Evolutionary conservation across 2,797 vertebrate species (phyloP).

Genomic region (Taeniopygia guttata): DNA sequence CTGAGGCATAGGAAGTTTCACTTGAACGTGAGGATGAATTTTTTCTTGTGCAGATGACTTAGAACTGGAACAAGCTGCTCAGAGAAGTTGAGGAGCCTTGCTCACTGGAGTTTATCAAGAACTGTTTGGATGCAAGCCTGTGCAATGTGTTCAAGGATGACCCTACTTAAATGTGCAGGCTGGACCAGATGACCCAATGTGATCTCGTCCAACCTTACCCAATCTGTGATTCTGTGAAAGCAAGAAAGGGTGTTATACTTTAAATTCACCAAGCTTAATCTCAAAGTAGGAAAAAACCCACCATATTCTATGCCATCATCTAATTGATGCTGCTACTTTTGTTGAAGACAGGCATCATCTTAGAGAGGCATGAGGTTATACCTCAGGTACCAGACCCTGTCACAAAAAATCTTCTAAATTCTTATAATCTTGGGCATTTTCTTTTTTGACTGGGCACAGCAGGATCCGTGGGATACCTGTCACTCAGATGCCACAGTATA

Average conservation of each 20-base stretch:
- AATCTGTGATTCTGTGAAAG: not conserved
- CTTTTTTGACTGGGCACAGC: not conserved
- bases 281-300: not conserved
- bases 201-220: not conserved
- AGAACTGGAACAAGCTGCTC: not conserved
- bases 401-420: not conserved
- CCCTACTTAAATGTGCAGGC: rapidly evolving
- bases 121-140: rapidly evolving
- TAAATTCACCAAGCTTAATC: not conserved
- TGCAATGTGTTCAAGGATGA: not conserved
- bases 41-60: not conserved
- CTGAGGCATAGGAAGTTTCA: not conserved
- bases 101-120: not conserved
- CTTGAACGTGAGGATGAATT: not conserved
- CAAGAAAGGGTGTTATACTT: not conserved
- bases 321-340: not conserved
- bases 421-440: not conserved
- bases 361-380: not conserved
- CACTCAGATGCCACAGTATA: not conserved
- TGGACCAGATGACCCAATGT: not conserved
- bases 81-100: not conserved
- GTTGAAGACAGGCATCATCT: not conserved
- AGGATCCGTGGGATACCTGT: not conserved
- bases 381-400: not conserved
- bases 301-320: not conserved